Evolutionary conservation across 2,888 invertebrate genomes (phyloP), one percentile per base, ranked within the genome.

Genomic region (Colostygia pectinataria): DNA sequence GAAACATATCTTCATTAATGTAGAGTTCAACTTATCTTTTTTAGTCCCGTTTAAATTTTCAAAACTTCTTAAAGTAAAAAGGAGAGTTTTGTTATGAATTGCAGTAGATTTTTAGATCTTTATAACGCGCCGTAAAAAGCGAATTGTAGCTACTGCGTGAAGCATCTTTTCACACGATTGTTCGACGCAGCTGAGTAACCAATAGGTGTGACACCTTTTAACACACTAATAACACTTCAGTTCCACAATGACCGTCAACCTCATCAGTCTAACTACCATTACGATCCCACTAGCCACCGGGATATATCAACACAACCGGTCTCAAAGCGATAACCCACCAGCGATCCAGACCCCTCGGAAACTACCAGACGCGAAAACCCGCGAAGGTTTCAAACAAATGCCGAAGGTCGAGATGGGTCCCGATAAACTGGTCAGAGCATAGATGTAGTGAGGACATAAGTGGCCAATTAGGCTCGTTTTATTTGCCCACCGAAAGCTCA

Each of bases 401-500:
- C 27, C 20, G 52, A 47, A 54, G 48, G 47, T 29, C 52, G 52
- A 48, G 42, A 44, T 34, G 43, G 57, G 34, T 55, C 60, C 25
- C 25, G 13, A 13, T 36, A 1, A 13, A 49, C 34, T 58, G 54
- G 60, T 12, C 53, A 36, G 20, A 7, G 34, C 29, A 18, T 33
- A 33, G 33, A 18, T 20, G 51, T 59, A 53, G 52, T 53, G 58
- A 52, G 59, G 53, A 56, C 53, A 34, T 55, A 56, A 59, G 58
- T 58, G 60, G 53, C 56, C 60, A 61, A 61, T 61, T 61, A 61
- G 58, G 50, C 31, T 24, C 48, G 57, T 53, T 61, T 61, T 60
- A 60, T 60, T 57, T 62, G 54, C 57, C 50, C 44, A 48, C 55
- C 55, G 45, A 61, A 61, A 59, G 59, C 59, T 51, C 39, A 39